Base-by-base conservation (phyloP, 2,888 invertebrate genomes). In the Hoplodrina ambigua region DNA sequence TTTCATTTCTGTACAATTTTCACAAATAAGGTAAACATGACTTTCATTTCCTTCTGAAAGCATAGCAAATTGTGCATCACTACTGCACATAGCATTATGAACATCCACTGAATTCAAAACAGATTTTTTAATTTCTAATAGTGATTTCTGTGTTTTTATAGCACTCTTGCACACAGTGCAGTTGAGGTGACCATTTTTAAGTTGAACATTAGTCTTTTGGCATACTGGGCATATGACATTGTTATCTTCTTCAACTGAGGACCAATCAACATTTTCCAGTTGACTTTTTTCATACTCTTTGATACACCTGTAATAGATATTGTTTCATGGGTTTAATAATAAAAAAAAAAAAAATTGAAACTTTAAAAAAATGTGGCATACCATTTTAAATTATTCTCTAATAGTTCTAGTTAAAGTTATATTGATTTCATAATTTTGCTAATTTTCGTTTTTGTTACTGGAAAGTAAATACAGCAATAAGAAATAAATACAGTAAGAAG, bases 161-260 rank as follows among this genome's bases (percentile, higher is more conserved):
- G 72, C 74, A 66, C 82, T 87, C 67, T 89, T 92, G 82, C 97
- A 97, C 69, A 86, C 83, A 69, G 89, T 87, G 81, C 94, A 96
- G 10, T 80, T 73, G 13, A 94, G 52, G 19, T 72, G 64, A 13
- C 84, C 82, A 75, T 85, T 85, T 19, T 78, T 50, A 54, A 89
- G 77, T 52, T 84, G 81, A n/a, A 94, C 86, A 81, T 93, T 93
- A 15, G 85, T 78, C 86, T 94, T 93, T 85, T 96, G 92, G 75
- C 97, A 97, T 19, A 96, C 87, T 1, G 96, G 96, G 77, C 97
- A 97, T 79, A 96, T 94, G 1, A 96, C 89, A 82, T 89, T 87
- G 55, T 92, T 86, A 60, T 93, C 91, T 66, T 91, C 85, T 70
- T 95, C 94, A 30, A 94, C 81, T 64, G 85, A 72, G 60, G 93